Evolutionary conservation across 2,888 invertebrate genomes (phyloP), one percentile per base, ranked within the genome.

Genomic region (Elegia similella): DNA sequence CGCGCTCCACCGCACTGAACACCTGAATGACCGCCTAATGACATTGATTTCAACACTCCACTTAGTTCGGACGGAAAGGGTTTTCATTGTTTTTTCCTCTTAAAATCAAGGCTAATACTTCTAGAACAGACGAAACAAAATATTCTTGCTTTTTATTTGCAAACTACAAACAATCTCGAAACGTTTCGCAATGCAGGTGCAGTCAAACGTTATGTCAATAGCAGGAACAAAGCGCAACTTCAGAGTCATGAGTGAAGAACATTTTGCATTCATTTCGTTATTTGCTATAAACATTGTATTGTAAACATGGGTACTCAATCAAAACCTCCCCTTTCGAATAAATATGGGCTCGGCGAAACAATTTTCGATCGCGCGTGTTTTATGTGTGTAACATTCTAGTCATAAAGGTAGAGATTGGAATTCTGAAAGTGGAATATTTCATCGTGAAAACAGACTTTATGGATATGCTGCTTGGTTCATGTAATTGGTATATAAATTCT

Each of bases 1-100:
- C 82, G 84, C 80, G 87, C 80, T 78, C 73, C 76, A 84, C 65
- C 69, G 70, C 67, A 67, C 70, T 69, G 68, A 64, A 65, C 67
- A 65, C 64, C 66, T 75, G 69, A 79, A 75, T 77, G 70, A 66
- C 68, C 72, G 67, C 69, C 69, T 57, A 59, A 60, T 68, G 68
- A 46, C 52, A 55, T 55, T 55, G 50, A 52, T 53, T 59, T 55
- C 44, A 44, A 55, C 54, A 55, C 54, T 55, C 54, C 34, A 55
- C 30, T 55, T 55, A 34, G 34, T n/a, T 55, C 16, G 43, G 15
- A 53, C n/a, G n/a, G n/a, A 32, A 55, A 55, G 44, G 54, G 44
- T 32, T 54, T 47, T 55, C 12, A 8, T 42, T 17, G 13, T 6
- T 17, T 55, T 55, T 55, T 46, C 44, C 54, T 55, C n/a, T 30